phyloP scores from a whole-genome alignment of 2,797 vertebrate genomes.

The Myotis myotis region DNA sequence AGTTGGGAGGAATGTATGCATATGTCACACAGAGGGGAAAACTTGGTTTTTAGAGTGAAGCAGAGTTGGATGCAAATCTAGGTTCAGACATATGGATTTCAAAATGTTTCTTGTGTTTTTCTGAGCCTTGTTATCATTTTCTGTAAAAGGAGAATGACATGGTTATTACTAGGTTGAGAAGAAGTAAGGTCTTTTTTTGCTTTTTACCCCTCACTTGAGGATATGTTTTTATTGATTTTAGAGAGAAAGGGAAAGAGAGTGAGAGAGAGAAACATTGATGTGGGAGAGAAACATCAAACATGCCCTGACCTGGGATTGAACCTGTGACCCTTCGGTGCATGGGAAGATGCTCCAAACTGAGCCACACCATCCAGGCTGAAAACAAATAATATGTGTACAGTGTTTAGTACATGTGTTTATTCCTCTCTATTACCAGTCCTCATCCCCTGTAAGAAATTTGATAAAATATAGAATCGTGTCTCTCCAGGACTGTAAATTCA shows the following conservation, averaged over 20 bases:
- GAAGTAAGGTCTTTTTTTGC: not conserved
- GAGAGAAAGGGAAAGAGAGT: not conserved
- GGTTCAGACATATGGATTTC: not conserved
- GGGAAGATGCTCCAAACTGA: not conserved
- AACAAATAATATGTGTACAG: not conserved
- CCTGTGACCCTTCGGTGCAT: not conserved
- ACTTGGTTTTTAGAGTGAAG: not conserved
- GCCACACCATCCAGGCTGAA: not conserved
- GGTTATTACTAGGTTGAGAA: not conserved
- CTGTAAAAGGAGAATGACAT: not conserved
- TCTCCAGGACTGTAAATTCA: not conserved
- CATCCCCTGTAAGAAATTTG: not conserved
- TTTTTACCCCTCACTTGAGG: not conserved
- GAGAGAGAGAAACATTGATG: not conserved
- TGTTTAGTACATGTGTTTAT: not conserved
- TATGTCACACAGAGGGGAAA: not conserved
- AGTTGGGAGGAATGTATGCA: not conserved
- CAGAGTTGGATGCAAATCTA: not conserved
- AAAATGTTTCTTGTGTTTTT: not conserved
- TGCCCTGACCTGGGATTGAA: not conserved
- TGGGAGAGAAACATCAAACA: not conserved
- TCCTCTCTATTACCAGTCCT: not conserved
- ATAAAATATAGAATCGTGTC: not conserved
- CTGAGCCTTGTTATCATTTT: not conserved
- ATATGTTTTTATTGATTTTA: not conserved